A percentile compares a stretch with the other conserved stretches of the same genome.
These are phyloP conservation scores for Copsychus sechellarum DNA, from an alignment of 2,113 vertebrate genomes.

Conservation along the genomic window DNA sequence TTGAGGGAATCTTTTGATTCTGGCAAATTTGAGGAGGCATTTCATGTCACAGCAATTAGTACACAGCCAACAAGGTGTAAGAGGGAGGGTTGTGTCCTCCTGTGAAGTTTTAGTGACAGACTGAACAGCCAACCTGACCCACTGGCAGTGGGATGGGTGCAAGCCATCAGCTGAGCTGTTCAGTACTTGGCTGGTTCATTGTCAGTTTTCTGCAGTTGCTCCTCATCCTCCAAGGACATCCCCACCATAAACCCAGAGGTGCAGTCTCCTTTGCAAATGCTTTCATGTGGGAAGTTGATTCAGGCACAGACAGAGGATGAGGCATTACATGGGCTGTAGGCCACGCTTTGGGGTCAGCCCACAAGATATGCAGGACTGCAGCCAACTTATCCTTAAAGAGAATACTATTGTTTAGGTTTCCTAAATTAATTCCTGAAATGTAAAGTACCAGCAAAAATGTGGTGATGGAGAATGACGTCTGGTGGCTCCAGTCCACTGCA, in stretches of 20 bases:
- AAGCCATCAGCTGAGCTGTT: not conserved
- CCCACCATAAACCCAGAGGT: not conserved
- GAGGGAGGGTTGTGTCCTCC: not conserved
- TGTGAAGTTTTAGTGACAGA: not conserved
- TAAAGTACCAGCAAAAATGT: not conserved
- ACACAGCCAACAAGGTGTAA: not conserved
- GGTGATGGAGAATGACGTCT: not conserved
- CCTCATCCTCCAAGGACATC: not conserved
- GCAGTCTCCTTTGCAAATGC: not conserved
- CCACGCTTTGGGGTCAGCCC: not conserved
- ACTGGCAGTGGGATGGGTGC: not conserved
- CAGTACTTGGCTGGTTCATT: not conserved
- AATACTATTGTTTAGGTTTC: not conserved
- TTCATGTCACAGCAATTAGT: not conserved
- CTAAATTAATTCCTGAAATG: constrained; percentile 29
- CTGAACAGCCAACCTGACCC: not conserved
- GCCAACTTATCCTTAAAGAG: not conserved
- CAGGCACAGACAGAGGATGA: not conserved
- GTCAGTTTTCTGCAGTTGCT: not conserved
- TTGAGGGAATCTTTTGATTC: not conserved
- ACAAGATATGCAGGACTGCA: not conserved
- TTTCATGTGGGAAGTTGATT: constrained; percentile 21
- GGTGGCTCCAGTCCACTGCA: not conserved
- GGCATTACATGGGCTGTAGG: not conserved
- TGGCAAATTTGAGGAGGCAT: not conserved